phyloP scores from a whole-genome alignment of 1,140 invertebrate species.

The Tetraneura akinire region DNA sequence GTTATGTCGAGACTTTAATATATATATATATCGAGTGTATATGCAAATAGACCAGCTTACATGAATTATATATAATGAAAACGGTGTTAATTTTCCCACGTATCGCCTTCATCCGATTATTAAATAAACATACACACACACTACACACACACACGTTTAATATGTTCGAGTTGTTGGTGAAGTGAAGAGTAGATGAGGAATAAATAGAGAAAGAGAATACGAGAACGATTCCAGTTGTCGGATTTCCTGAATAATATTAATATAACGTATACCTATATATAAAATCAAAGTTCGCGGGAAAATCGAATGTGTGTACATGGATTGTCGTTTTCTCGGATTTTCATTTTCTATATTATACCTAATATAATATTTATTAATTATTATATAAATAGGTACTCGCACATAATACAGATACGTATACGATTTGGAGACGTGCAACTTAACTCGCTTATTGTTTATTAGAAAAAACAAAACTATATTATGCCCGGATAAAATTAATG shows the following conservation, averaged over 20 bases:
- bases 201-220: not conserved
- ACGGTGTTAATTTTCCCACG: constrained; percentile 50
- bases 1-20: constrained; percentile 37
- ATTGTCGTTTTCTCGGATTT: not conserved
- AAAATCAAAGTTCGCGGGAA: not conserved
- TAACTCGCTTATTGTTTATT: no score
- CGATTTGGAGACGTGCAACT: no score
- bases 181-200: not conserved
- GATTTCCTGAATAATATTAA: not conserved
- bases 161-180: not conserved
- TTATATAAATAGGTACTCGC: no score
- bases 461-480: no score
- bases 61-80: constrained; percentile 48
- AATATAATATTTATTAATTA: no score
- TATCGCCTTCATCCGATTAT: constrained; percentile 49
- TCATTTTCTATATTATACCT: no score
- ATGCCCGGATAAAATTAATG: no score
- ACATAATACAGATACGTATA: no score
- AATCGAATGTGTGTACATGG: not conserved
- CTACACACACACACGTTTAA: no score
- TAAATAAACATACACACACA: constrained; percentile 31
- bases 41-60: constrained; percentile 44
- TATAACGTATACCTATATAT: no score
- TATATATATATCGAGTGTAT: no score
- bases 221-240: not conserved